phyloP scores from a whole-genome alignment of 2,113 vertebrate genomes.

The Megaptera novaeangliae region DNA sequence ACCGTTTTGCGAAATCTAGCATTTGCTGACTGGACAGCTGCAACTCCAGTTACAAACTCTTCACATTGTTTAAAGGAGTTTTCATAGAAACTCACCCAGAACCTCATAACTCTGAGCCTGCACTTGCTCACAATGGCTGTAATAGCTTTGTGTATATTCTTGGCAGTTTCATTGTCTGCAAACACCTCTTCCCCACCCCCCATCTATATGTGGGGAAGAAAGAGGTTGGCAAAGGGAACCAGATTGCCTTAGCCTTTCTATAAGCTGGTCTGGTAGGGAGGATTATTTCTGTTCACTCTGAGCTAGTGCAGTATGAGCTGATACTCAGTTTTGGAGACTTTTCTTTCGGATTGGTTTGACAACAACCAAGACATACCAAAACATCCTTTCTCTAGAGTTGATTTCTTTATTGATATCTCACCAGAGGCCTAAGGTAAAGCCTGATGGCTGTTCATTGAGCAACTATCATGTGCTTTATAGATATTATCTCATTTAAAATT shows the following conservation, averaged over 20 bases:
- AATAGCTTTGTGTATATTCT: too few relatives aligned
- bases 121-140: neutral
- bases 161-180: neutral
- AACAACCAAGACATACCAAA: neutral
- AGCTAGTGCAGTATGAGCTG: neutral
- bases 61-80: neutral
- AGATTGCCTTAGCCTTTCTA: neutral
- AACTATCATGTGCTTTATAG: neutral
- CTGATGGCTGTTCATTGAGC: neutral
- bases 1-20: neutral
- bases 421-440: neutral
- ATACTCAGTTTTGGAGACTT: neutral
- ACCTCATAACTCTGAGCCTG: neutral
- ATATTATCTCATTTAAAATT: neutral
- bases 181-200: rapidly evolving
- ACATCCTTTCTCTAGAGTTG: neutral
- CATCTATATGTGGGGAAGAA: neutral
- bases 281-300: neutral
- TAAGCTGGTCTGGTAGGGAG: neutral
- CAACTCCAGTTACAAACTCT: neutral
- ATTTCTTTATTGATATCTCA: neutral
- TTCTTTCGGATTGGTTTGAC: neutral
- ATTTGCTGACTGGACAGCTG: neutral
- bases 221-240: neutral
- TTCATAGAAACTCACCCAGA: neutral